A percentile compares a stretch with the other conserved stretches of the same genome.
phyloP scores from a whole-genome alignment of 1,140 invertebrate genomes.

The Doryteuthis pealeii region DNA sequence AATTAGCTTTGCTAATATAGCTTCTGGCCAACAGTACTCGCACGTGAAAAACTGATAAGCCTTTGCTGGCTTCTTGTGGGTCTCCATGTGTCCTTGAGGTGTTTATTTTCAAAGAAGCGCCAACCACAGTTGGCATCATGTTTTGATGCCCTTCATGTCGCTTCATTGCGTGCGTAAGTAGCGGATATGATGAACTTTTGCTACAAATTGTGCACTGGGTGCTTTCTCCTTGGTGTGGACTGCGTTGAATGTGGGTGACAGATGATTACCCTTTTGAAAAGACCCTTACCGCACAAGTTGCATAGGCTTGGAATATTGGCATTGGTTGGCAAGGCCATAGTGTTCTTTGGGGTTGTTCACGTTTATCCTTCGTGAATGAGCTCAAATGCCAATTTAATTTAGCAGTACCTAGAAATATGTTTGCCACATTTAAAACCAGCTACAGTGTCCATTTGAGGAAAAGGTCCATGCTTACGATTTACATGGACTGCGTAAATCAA shows the following conservation, averaged over 20 bases:
- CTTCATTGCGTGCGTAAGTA: slow-evolving; percentile 22
- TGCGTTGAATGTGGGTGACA: slow-evolving; percentile 22
- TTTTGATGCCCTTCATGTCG: slow-evolving; percentile 8
- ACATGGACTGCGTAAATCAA: slow-evolving; percentile 23
- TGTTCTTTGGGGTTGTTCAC: not conserved
- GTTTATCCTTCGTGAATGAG: slow-evolving; percentile 21
- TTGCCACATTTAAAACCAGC: slow-evolving; percentile 24
- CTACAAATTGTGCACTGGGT: slow-evolving; percentile 16
- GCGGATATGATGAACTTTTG: slow-evolving; percentile 20
- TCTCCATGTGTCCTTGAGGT: slow-evolving; percentile 26
- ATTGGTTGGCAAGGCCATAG: slow-evolving; percentile 18
- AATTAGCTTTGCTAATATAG: slow-evolving; percentile 33
- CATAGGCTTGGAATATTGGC: slow-evolving; percentile 19
- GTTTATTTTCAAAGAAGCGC: slow-evolving; percentile 17
- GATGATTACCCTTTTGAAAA: slow-evolving; percentile 19
- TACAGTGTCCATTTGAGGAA: slow-evolving; percentile 3
- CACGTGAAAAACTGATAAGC: slow-evolving; percentile 32
- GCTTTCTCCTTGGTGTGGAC: slow-evolving; percentile 29
- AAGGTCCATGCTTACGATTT: slow-evolving; percentile 31
- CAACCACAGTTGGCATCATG: slow-evolving; percentile 20
- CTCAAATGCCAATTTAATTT: slow-evolving; percentile 24
- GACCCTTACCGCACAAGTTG: slow-evolving; percentile 17
- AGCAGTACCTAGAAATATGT: slow-evolving; percentile 15
- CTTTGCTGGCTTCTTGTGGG: slow-evolving; percentile 26
- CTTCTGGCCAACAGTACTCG: slow-evolving; percentile 27